Evolutionary conservation across 2,797 vertebrate genomes (phyloP).

Genomic region (Gambelia wislizenii): DNA sequence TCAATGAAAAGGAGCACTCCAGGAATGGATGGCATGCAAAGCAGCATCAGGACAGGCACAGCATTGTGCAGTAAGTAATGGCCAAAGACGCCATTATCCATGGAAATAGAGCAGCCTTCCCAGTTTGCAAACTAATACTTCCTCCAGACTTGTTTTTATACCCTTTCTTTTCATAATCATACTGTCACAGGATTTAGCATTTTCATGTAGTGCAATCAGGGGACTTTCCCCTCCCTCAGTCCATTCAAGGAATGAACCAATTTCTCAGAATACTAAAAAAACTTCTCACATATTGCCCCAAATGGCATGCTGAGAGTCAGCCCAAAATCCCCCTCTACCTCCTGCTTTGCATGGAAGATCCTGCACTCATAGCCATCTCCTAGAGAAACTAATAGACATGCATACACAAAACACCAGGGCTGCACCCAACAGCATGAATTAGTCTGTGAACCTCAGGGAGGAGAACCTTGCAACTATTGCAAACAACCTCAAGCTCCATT

Average conservation of each 20-base stretch:
- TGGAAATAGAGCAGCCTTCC: no score
- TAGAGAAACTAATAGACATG: background rate
- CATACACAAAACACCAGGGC: background rate
- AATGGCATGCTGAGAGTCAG: background rate
- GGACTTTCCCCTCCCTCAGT: constrained; percentile 1
- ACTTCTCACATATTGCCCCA: background rate
- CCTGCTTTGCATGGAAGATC: background rate
- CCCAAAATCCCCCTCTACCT: constrained; percentile 6
- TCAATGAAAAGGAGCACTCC: no score
- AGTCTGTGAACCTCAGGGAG: background rate
- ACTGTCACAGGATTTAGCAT: background rate
- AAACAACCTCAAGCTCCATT: background rate
- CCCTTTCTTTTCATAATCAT: background rate
- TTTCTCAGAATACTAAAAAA: constrained; percentile 14
- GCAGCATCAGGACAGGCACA: no score
- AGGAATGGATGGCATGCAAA: no score
- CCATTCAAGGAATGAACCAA: background rate
- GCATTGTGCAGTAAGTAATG: no score
- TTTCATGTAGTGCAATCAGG: constrained; percentile 7
- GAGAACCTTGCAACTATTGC: background rate
- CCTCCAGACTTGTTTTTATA: background rate
- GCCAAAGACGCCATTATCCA: no score
- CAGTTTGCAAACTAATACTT: background rate
- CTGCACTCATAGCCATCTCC: background rate
- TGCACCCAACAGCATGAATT: background rate